Base-by-base conservation (phyloP, 2,113 vertebrate species). In the Hippotragus niger region DNA sequence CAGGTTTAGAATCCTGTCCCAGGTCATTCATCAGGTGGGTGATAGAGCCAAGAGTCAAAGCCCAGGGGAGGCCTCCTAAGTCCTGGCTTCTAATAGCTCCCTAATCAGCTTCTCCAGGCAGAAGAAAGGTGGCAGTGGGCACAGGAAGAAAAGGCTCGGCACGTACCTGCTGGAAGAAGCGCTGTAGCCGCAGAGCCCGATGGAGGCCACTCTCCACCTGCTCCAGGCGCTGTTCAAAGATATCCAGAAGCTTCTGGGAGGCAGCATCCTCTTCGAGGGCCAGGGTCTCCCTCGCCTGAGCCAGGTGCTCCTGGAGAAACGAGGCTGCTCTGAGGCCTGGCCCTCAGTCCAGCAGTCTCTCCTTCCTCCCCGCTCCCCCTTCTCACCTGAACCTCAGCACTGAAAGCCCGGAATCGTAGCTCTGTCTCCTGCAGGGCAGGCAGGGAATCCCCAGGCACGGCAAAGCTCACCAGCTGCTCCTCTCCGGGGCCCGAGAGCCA, bases 151-250 rank as follows among this genome's bases (percentile, higher is more conserved):
- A 71, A 25, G 40, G 71, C 19, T 81, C 17, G 19, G 78, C 47
- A 64, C 71, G 3, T 2, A 98, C 98, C 97, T 98, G 98, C 98
- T 14, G 99, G 99, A 97, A 99, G 98, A 21, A 99, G 99, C 98
- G 99, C 97, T 99, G 99, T 45, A 99, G 98, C 93, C 99, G 96
- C 93, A 99, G 99, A 2, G 99, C 99, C 98, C 99, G 99, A 85
- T 99, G 99, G 97, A 99, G 98, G 25, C 99, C 98, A 29, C 99
- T 99, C 98, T 99, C 99, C 90, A 99, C 99, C 98, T 99, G 99
- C 2, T 99, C 99, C 97, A 99, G 98, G 96, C 99, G 98, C 0
- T 98, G 99, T 67, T 99, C 99, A 45, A 99, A 98, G 97, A 71
- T 60, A 97, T 97, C 99, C 98, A 98, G 98, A 98, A 94, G 98